Evolutionary conservation across 1,140 invertebrate genomes (phyloP).

Genomic region (Drosophila subpulchrella): DNA sequence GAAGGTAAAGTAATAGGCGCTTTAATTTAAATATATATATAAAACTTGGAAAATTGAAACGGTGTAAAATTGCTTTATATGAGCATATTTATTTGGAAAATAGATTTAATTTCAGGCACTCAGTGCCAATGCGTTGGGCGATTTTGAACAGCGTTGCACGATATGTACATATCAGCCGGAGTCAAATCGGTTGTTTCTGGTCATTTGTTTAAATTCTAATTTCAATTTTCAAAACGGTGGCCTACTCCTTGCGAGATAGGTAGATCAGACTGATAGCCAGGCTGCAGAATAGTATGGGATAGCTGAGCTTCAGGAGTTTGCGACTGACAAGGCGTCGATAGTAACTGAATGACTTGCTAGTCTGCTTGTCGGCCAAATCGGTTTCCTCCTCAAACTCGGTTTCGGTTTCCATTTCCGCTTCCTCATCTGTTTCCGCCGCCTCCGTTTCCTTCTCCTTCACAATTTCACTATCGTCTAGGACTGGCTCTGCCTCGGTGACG

Average conservation of each 20-base stretch:
- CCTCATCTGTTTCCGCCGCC: background rate
- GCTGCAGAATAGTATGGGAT: conserved; percentile 58
- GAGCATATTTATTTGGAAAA: conserved; percentile 48
- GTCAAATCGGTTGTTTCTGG: conserved; percentile 4
- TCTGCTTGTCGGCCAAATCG: background rate
- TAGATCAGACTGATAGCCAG: conserved; percentile 60
- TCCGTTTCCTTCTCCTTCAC: conserved; percentile 4
- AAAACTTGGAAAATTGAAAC: background rate
- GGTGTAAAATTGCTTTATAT: background rate
- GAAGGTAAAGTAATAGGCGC: background rate
- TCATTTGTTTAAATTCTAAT: background rate
- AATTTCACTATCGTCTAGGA: background rate
- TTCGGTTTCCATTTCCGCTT: conserved; percentile 3
- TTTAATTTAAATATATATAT: conserved; percentile 1
- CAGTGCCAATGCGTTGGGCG: conserved; percentile 18
- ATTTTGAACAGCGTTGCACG: conserved; percentile 36
- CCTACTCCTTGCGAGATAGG: conserved; percentile 56
- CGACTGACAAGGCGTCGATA: conserved; percentile 26
- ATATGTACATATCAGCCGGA: background rate
- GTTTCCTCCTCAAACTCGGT: background rate
- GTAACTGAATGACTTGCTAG: conserved; percentile 2
- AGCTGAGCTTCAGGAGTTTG: conserved; percentile 31
- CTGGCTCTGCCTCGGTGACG: background rate
- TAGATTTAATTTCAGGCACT: conserved; percentile 47
- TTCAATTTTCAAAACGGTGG: conserved; percentile 2